These are phyloP conservation scores for Himalopsyche japonica DNA, from an alignment of 2,888 invertebrate species.

Conservation along the genomic window DNA sequence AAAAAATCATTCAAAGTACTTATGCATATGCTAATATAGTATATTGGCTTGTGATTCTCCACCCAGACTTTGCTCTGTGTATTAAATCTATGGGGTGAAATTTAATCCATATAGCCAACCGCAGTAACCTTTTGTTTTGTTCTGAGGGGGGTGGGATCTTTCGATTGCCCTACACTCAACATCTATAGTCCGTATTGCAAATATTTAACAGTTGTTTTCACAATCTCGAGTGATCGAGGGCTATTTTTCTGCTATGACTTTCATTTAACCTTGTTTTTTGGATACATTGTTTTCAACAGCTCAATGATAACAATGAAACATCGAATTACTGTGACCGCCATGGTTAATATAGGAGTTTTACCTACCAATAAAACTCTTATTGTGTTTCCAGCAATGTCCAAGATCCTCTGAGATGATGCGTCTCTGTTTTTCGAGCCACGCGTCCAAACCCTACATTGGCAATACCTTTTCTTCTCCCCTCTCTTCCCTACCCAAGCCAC, in stretches of 20 bases:
- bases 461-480: too few relatives aligned
- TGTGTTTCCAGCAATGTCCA: too few relatives aligned
- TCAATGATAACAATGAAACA: too few relatives aligned
- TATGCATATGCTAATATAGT: neutral
- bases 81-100: neutral
- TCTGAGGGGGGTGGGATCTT: neutral
- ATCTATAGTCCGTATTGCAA: neutral
- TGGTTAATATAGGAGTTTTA: too few relatives aligned
- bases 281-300: neutral
- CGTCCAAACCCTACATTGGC: too few relatives aligned
- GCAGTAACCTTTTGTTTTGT: neutral
- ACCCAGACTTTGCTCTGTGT: neutral
- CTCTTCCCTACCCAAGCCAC: too few relatives aligned
- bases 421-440: too few relatives aligned
- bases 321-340: too few relatives aligned
- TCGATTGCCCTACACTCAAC: neutral
- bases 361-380: too few relatives aligned
- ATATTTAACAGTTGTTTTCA: neutral
- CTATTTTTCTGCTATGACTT: neutral
- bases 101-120: neutral
- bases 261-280: neutral
- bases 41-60: neutral
- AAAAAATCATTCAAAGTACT: neutral
- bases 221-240: neutral
- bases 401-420: too few relatives aligned